Percentiles rank a stretch among this genome's conserved stretches.
These are phyloP conservation scores for Laspeyria flexula DNA, from an alignment of 2,888 invertebrate genomes.

Conservation along the genomic window DNA sequence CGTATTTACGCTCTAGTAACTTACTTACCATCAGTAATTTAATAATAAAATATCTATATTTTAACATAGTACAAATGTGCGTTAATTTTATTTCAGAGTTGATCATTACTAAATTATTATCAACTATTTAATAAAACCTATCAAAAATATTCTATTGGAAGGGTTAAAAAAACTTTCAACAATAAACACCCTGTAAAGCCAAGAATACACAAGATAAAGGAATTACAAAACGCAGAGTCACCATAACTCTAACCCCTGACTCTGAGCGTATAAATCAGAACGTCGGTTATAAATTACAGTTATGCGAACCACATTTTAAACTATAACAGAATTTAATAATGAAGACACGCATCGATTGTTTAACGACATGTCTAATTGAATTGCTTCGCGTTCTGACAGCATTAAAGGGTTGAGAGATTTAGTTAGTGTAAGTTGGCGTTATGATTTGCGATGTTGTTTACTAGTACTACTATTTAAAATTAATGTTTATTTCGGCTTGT, in stretches of 20 bases:
- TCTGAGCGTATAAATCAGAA: slow-evolving; percentile 67
- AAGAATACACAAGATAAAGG: slow-evolving; percentile 50
- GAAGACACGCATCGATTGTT: slow-evolving; percentile 81
- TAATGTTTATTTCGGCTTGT: neutral
- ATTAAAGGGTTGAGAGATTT: slow-evolving; percentile 69
- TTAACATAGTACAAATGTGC: no score
- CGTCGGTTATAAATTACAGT: slow-evolving; percentile 74
- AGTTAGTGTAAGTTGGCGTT: slow-evolving; percentile 39
- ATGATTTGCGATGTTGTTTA: slow-evolving; percentile 17
- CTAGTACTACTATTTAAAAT: neutral
- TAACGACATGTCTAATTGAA: slow-evolving; percentile 79
- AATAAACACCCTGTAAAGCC: slow-evolving; percentile 35
- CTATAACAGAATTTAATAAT: slow-evolving; percentile 78
- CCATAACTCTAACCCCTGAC: slow-evolving; percentile 62
- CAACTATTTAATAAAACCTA: no score
- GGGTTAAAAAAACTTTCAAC: neutral
- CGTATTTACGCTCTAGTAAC: no score
- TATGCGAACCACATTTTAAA: slow-evolving; percentile 80
- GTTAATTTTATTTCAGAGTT: no score
- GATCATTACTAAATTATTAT: no score
- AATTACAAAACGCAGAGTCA: slow-evolving; percentile 68
- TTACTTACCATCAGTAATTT: no score
- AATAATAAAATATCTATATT: no score
- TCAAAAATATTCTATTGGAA: no score
- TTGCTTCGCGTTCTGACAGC: slow-evolving; percentile 59